Percentiles rank a stretch among this genome's conserved stretches.
Evolutionary conservation across 1,140 invertebrate species (phyloP).

Genomic region (Eupristina koningsbergeri): DNA sequence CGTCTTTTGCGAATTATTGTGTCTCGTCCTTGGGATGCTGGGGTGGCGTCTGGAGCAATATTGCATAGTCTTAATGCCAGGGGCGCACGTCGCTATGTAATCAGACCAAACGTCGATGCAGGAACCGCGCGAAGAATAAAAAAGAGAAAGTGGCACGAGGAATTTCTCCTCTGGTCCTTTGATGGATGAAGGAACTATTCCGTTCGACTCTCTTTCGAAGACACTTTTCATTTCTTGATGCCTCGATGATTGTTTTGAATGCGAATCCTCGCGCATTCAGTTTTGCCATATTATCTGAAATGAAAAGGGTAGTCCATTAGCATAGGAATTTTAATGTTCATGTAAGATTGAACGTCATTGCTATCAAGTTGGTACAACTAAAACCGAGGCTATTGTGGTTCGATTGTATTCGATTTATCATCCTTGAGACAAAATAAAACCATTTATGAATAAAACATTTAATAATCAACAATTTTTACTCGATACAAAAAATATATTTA

Average conservation of each 20-base stretch:
- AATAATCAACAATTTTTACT: too few species aligned
- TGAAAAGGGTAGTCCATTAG: background rate
- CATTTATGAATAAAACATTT: too few species aligned
- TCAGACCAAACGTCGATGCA: background rate
- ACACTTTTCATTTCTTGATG: conserved; percentile 23
- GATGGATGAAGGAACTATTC: background rate
- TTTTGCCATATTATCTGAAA: background rate
- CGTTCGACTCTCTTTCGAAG: background rate
- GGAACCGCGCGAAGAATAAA: background rate
- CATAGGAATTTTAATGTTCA: too few species aligned
- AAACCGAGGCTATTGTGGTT: too few species aligned
- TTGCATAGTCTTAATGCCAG: background rate
- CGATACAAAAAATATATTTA: too few species aligned
- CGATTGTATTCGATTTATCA: too few species aligned
- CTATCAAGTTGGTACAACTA: too few species aligned
- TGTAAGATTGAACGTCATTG: too few species aligned
- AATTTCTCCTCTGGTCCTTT: background rate
- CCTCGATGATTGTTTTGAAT: background rate
- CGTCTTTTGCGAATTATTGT: conserved; percentile 13
- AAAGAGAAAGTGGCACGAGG: background rate
- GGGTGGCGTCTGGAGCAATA: background rate
- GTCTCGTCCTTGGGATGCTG: background rate
- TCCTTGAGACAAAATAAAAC: too few species aligned
- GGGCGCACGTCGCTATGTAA: background rate
- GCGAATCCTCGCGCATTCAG: too few species aligned